Evolutionary conservation across 92 coral and sea anemone genomes (phyloP).

Genomic region (Virgularia gustaviana): DNA sequence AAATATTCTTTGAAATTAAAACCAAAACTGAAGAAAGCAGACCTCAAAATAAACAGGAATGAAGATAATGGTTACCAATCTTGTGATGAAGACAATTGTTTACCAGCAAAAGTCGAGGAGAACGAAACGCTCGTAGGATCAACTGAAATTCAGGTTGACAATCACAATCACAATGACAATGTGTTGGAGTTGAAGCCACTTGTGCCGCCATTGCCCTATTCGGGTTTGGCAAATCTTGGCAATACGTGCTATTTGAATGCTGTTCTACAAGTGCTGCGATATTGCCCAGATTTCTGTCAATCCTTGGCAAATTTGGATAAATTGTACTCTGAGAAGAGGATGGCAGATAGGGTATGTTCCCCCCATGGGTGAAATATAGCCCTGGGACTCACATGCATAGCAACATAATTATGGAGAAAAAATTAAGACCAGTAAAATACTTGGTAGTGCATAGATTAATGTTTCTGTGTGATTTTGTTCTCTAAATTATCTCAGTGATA

Average conservation of each 20-base stretch:
- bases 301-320: constrained; percentile 58
- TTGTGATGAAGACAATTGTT: constrained; percentile 16
- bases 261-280: constrained; percentile 80
- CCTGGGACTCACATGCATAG: too few species aligned
- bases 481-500: too few species aligned
- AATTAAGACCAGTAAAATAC: too few species aligned
- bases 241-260: constrained; percentile 96
- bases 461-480: too few species aligned
- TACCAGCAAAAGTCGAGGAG: neutral
- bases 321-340: neutral
- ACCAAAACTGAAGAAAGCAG: constrained; percentile 58
- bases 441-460: too few species aligned
- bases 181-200: constrained; percentile 38
- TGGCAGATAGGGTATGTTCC: too few species aligned
- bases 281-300: constrained; percentile 74
- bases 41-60: constrained; percentile 55
- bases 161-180: constrained; percentile 16
- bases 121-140: constrained; percentile 51
- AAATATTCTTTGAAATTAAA: constrained; percentile 82
- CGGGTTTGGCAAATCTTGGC: constrained; percentile 74
- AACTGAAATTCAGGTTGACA: constrained; percentile 25
- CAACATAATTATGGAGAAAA: too few species aligned
- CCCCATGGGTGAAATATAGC: too few species aligned
- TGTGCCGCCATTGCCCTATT: constrained; percentile 61
- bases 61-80: constrained; percentile 43